Conservation (phyloP, 2,888 invertebrate genomes). For the Ephialtes manifestator region DNA sequence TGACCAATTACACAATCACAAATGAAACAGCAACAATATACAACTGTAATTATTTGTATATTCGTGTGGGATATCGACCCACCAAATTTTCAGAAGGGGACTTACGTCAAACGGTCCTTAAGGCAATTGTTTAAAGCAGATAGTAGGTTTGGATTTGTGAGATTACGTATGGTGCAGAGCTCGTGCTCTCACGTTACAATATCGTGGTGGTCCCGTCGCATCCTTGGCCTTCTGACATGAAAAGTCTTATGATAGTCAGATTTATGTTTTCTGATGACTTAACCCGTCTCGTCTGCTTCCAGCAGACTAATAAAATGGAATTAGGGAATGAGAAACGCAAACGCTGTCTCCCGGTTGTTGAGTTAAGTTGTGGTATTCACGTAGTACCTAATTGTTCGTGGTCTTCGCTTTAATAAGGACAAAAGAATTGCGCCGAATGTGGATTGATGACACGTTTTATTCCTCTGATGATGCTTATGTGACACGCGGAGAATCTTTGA, state of each 20-base stretch:
- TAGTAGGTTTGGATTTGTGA: neutral
- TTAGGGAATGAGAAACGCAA: slow-evolving; percentile 44
- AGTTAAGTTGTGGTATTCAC: slow-evolving; percentile 10
- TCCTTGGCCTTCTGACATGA: slow-evolving; percentile 50
- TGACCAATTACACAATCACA: too few species aligned
- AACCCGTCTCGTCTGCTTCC: slow-evolving; percentile 24
- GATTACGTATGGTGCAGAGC: neutral
- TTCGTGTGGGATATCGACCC: too few species aligned
- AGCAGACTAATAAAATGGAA: slow-evolving; percentile 53
- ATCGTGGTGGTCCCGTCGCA: slow-evolving; percentile 17
- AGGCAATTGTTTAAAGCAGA: slow-evolving; percentile 29
- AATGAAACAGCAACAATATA: too few species aligned
- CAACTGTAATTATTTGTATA: too few species aligned
- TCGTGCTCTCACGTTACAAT: slow-evolving; percentile 2
- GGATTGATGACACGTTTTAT: slow-evolving; percentile 40
- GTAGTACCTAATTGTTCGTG: slow-evolving; percentile 47
- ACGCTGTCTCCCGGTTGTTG: neutral
- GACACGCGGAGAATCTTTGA: neutral
- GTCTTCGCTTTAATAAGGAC: slow-evolving; percentile 37
- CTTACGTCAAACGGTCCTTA: slow-evolving; percentile 10
- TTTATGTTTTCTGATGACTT: slow-evolving; percentile 57
- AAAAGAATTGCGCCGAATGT: slow-evolving; percentile 34
- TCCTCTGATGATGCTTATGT: neutral
- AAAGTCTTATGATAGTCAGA: slow-evolving; percentile 51
- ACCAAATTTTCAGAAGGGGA: too few species aligned